These are phyloP conservation scores for Agrotis clavis DNA, from an alignment of 2,888 invertebrate genomes.

Conservation along the genomic window DNA sequence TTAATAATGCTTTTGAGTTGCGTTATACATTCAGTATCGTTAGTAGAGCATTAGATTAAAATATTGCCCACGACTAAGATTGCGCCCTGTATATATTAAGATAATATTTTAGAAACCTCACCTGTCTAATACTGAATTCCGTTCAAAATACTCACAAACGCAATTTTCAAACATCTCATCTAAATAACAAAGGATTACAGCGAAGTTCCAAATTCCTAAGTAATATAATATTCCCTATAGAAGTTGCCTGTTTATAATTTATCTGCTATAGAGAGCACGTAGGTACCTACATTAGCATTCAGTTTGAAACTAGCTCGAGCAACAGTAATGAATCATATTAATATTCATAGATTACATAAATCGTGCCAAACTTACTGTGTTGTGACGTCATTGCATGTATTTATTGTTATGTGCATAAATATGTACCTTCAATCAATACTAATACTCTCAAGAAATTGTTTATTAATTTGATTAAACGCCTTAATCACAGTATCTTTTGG, in stretches of 20 bases:
- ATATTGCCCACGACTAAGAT: no score
- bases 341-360: slow-evolving; percentile 71
- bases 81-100: no score
- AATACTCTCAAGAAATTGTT: no score
- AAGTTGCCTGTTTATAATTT: slow-evolving; percentile 42
- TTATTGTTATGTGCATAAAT: not conserved
- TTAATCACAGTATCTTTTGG: no score
- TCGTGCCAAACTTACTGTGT: slow-evolving; percentile 37
- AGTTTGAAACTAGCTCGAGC: slow-evolving; percentile 60
- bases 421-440: not conserved
- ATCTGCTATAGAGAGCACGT: slow-evolving; percentile 33
- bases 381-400: slow-evolving; percentile 32
- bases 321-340: slow-evolving; percentile 68
- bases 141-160: not conserved
- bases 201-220: slow-evolving; percentile 14
- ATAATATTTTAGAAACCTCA: not conserved
- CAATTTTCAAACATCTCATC: slow-evolving; percentile 5
- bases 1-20: no score
- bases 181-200: slow-evolving; percentile 33
- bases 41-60: no score
- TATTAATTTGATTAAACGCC: no score
- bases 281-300: slow-evolving; percentile 70
- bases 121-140: not conserved
- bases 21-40: no score
- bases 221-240: slow-evolving; percentile 38